These are phyloP conservation scores for Lasiurus borealis DNA, from an alignment of 2,113 vertebrate genomes.

Conservation along the genomic window DNA sequence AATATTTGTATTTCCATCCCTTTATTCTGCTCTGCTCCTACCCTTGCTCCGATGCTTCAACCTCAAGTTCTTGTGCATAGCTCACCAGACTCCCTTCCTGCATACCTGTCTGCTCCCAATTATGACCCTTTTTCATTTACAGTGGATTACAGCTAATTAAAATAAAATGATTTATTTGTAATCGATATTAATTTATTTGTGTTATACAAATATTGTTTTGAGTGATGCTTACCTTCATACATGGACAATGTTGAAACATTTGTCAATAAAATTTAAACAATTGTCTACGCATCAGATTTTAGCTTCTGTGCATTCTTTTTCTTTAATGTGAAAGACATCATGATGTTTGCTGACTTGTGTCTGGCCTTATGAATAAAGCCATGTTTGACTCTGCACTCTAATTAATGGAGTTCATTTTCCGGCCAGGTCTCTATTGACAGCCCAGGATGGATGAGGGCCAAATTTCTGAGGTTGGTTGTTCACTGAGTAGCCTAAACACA, in stretches of 20 bases:
- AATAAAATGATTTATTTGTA: background rate
- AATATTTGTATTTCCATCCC: background rate
- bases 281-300: background rate
- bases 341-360: conserved; percentile 60
- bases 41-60: background rate
- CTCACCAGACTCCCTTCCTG: background rate
- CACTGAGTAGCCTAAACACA: background rate
- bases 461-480: conserved; percentile 41
- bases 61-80: background rate
- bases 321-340: conserved; percentile 19
- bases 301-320: conserved; percentile 6
- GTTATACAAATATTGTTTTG: background rate
- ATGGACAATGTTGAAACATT: background rate
- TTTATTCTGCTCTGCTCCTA: background rate
- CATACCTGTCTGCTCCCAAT: background rate
- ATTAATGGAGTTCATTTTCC: conserved; percentile 72
- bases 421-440: conserved; percentile 63
- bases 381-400: conserved; percentile 61
- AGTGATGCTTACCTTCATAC: background rate
- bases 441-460: conserved; percentile 40
- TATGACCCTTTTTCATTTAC: background rate
- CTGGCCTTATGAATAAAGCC: conserved; percentile 50
- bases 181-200: background rate
- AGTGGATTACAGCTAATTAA: background rate
- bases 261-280: conserved; percentile 2